phyloP scores from a whole-genome alignment of 1,140 invertebrate species.

The Cataglyphis hispanica region DNA sequence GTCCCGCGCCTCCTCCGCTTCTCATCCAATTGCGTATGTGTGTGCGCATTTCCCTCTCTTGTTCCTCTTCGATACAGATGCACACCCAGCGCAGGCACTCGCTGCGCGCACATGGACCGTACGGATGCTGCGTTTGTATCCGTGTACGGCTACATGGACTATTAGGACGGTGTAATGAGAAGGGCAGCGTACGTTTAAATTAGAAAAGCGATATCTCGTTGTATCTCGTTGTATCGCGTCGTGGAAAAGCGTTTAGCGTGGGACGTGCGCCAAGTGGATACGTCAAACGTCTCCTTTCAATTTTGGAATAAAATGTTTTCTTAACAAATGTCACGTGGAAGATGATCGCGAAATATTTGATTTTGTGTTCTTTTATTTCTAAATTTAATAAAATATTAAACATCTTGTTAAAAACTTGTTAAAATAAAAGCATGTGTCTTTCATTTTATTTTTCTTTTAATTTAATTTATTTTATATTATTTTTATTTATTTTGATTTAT shows the following conservation, averaged over 20 bases:
- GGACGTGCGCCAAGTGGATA: not conserved
- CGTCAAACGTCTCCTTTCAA: not conserved
- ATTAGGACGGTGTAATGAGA: constrained; percentile 18
- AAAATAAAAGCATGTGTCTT: not conserved
- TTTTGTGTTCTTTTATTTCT: not conserved
- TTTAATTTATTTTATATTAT: too few relatives aligned
- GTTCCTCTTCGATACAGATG: not conserved
- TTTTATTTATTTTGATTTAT: too few relatives aligned
- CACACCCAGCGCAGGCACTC: constrained; percentile 31
- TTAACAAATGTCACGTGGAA: not conserved
- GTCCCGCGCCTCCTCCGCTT: not conserved
- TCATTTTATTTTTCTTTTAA: too few relatives aligned
- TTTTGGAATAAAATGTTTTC: not conserved
- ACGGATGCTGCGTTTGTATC: constrained; percentile 24
- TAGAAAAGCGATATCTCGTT: constrained; percentile 69
- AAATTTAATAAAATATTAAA: not conserved
- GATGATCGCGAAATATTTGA: not conserved
- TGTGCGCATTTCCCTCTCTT: not conserved
- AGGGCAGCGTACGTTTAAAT: constrained; percentile 48
- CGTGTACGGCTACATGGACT: not conserved
- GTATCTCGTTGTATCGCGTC: not conserved
- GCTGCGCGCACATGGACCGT: not conserved
- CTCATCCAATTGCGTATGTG: not conserved
- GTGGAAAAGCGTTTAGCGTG: constrained; percentile 4
- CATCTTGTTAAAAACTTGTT: not conserved